These are phyloP conservation scores for Protaetia brevitarsis DNA, from an alignment of 1,140 invertebrate genomes.

Conservation along the genomic window DNA sequence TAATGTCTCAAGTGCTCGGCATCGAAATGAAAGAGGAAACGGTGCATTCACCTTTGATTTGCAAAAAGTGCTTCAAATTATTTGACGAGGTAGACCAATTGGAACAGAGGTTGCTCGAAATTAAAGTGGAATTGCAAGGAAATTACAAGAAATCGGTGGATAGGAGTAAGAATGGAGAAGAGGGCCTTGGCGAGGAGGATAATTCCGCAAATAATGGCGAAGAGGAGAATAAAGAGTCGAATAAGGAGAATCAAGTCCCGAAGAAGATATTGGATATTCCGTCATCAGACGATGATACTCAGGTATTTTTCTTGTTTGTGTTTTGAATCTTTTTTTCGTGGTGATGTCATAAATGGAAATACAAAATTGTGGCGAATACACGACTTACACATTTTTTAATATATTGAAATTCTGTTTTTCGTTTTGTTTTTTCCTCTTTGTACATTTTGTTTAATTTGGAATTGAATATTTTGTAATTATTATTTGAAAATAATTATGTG, in stretches of 20 bases:
- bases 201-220: too few relatives aligned
- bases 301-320: too few relatives aligned
- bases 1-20: constrained; percentile 54
- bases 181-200: constrained; percentile 26
- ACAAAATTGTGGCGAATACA: too few relatives aligned
- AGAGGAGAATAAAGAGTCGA: constrained; percentile 25
- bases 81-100: constrained; percentile 62
- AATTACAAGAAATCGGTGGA: constrained; percentile 38
- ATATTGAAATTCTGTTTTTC: too few relatives aligned
- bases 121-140: constrained; percentile 40
- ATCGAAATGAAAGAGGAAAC: constrained; percentile 51
- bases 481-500: too few relatives aligned
- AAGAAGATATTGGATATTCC: constrained; percentile 45
- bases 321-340: too few relatives aligned
- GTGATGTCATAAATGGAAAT: too few relatives aligned
- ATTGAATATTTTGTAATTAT: too few relatives aligned
- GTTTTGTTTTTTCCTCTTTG: too few relatives aligned
- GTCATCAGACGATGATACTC: constrained; percentile 44
- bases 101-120: constrained; percentile 44
- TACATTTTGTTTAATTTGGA: too few relatives aligned
- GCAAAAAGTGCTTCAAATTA: constrained; percentile 63
- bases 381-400: too few relatives aligned
- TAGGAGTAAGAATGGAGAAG: constrained; percentile 34
- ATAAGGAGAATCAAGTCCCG: constrained; percentile 33
- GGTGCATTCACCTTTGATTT: constrained; percentile 56